Evolutionary conservation across 1,140 invertebrate species (phyloP).

Genomic region (Pseudomyrmex flavicornis): DNA sequence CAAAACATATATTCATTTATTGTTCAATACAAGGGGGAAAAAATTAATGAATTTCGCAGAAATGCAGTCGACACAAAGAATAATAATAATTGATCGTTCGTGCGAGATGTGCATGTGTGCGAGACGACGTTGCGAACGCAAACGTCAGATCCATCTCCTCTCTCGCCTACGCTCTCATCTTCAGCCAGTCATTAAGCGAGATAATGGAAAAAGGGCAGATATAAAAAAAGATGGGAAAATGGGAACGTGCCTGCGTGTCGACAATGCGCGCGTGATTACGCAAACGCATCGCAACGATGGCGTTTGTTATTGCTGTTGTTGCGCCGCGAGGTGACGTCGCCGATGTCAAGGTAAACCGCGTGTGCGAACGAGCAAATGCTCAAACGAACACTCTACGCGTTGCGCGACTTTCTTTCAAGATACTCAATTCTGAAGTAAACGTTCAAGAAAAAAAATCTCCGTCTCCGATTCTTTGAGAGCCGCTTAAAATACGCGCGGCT

Average conservation of each 20-base stretch:
- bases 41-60: not conserved
- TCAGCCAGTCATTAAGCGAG: constrained; percentile 24
- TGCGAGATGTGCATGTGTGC: not conserved
- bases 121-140: constrained; percentile 19
- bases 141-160: constrained; percentile 21
- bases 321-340: constrained; percentile 22
- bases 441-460: not conserved
- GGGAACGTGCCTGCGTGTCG: constrained; percentile 3
- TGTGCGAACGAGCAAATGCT: not conserved
- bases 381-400: too few relatives aligned
- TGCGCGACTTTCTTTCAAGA: constrained; percentile 11
- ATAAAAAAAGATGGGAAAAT: not conserved
- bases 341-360: constrained; percentile 57
- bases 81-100: constrained; percentile 21
- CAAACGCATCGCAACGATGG: constrained; percentile 26
- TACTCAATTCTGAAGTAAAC: not conserved
- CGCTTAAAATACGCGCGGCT: not conserved
- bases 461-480: not conserved
- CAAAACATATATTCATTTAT: constrained; percentile 20
- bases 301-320: constrained; percentile 51
- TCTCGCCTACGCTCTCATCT: constrained; percentile 33
- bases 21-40: not conserved
- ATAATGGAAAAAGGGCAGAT: constrained; percentile 41
- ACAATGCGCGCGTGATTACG: constrained; percentile 49
- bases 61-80: constrained; percentile 28